Evolutionary conservation across 2,113 vertebrate species (phyloP).

Genomic region (Oncorhynchus tshawytscha): DNA sequence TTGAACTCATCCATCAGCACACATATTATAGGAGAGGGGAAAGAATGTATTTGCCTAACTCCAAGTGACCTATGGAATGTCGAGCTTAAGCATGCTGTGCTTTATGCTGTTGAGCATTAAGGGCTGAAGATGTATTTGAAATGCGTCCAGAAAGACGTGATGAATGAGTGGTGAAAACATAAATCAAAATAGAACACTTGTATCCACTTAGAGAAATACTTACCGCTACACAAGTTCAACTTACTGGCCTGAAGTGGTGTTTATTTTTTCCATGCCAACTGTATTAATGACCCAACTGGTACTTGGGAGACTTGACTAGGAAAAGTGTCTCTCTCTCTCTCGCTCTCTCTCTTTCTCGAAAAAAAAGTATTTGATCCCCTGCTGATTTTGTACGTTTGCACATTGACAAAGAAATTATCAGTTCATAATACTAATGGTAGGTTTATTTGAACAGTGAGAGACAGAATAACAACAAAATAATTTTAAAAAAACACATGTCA

Average conservation of each 20-base stretch:
- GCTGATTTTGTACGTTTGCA: too few species aligned
- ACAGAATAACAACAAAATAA: too few species aligned
- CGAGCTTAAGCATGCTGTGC: background rate
- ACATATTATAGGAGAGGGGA: constrained; percentile 11
- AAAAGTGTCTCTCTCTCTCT: background rate
- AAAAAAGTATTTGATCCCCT: too few species aligned
- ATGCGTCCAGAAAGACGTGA: constrained; percentile 21
- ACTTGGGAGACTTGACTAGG: constrained; percentile 16
- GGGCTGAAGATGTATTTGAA: constrained; percentile 26
- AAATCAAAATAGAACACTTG: constrained; percentile 22
- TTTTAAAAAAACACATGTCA: too few species aligned
- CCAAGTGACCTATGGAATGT: constrained; percentile 20
- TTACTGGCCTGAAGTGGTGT: constrained; percentile 22
- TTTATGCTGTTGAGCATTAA: constrained; percentile 12
- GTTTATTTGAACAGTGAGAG: too few species aligned
- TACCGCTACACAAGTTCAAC: constrained; percentile 20
- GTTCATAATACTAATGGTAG: too few species aligned
- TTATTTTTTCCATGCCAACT: constrained; percentile 41
- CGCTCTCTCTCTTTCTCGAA: constrained; percentile 9
- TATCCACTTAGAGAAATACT: constrained; percentile 26
- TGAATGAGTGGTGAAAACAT: constrained; percentile 36
- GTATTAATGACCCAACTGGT: constrained; percentile 44
- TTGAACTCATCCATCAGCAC: constrained; percentile 39
- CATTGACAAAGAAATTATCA: too few species aligned
- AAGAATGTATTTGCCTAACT: constrained; percentile 32